These are phyloP conservation scores for Sphecodes monilicornis DNA, from an alignment of 2,888 invertebrate species.

Conservation along the genomic window DNA sequence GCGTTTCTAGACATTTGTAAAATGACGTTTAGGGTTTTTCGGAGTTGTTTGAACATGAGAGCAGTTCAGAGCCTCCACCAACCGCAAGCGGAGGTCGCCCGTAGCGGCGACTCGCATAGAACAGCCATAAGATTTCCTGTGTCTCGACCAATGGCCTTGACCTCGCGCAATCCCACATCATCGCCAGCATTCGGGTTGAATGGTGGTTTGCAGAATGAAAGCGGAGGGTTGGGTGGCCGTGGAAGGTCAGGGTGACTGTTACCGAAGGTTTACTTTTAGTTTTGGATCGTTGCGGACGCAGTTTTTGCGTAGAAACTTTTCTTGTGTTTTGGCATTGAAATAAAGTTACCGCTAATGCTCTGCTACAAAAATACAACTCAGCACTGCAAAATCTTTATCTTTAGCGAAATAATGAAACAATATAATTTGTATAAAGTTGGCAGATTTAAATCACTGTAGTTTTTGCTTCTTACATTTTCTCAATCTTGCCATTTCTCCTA, in stretches of 20 bases:
- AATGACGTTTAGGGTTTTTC: not conserved
- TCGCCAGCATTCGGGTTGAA: conserved; percentile 44
- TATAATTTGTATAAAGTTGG: not conserved
- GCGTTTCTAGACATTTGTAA: not conserved
- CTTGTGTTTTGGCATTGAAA: not conserved
- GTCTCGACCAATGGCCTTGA: conserved; percentile 59
- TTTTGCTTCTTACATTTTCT: not conserved
- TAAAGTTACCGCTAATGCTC: not conserved
- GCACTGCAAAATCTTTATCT: not conserved
- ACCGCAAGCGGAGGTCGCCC: conserved; percentile 14
- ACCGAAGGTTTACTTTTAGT: conserved; percentile 42
- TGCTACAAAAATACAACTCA: not conserved
- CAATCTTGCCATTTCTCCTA: not conserved
- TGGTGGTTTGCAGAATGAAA: conserved; percentile 50
- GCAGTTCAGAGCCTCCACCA: conserved; percentile 2
- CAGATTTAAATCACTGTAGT: not conserved
- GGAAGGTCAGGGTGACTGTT: conserved; percentile 58
- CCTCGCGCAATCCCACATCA: conserved; percentile 51
- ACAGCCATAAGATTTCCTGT: conserved; percentile 63
- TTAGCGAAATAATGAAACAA: not conserved
- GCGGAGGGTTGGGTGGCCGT: conserved; percentile 56
- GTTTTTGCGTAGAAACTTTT: conserved; percentile 1
- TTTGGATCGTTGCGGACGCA: conserved; percentile 27
- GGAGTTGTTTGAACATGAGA: not conserved
- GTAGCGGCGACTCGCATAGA: conserved; percentile 53